Evolutionary conservation across 2,797 vertebrate genomes (phyloP), one percentile per base, ranked within the genome.

Genomic region (Percopsis omiscomaycus): DNA sequence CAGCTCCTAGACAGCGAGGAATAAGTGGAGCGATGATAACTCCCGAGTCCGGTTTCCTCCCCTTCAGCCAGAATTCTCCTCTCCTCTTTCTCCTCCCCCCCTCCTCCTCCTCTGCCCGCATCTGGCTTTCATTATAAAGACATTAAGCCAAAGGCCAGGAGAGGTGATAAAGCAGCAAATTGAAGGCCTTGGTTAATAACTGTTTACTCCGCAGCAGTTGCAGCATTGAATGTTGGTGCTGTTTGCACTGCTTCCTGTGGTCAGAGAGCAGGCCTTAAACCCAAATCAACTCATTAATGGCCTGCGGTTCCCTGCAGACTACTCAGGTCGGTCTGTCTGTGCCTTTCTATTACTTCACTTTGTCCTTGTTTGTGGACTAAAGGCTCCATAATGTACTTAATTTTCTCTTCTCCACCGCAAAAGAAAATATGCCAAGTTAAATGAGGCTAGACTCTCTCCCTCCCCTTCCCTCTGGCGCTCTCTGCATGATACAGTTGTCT

Each of bases 121-220:
- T 85, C 89, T 79, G 86, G 61, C 6, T 81, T 83, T 80, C 75
- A 83, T 87, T 89, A 74, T 65, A 66, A 70, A 80, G 70, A 71
- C 68, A 79, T 87, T 77, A 83, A 73, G 64, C 65, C 56, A 59
- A 69, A 80, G 74, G 75, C 78, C 76, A 79, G 79, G 73, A 81
- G 78, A 69, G 77, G 80, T 81, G 78, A 79, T 84, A 84, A 83
- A 88, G 78, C 75, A 79, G 81, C 77, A 83, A 83, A 88, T 83
- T 85, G 80, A 80, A 85, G 82, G 78, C 66, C 73, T 79, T 16
- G 66, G 61, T 52, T 85, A 89, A 88, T 84, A 73, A 78, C 82
- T 87, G 81, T 89, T 91, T 86, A 88, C 82, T 70, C 81, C 67
- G 57, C 69, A 77, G 65, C 75, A 77, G 61, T 64, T 15, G 3